phyloP scores from a whole-genome alignment of 1,140 invertebrate species.

The Medauroidea extradentata region DNA sequence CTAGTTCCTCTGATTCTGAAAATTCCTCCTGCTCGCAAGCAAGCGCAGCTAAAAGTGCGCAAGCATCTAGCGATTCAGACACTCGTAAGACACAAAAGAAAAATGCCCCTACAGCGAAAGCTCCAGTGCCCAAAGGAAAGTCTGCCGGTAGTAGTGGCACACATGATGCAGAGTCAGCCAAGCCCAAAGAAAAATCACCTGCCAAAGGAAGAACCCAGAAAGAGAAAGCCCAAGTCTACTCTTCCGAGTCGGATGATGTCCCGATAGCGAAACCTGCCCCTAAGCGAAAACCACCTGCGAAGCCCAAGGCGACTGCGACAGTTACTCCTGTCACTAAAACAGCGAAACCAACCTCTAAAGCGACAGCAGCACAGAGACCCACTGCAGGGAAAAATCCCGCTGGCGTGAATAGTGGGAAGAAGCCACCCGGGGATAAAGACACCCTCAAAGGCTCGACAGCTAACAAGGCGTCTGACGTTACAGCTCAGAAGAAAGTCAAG shows the following conservation, averaged over 20 bases:
- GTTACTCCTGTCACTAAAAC: conserved; percentile 38
- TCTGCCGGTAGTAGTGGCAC: not conserved
- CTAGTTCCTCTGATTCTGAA: conserved; percentile 34
- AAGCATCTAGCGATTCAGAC: conserved; percentile 27
- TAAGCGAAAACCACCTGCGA: conserved; percentile 47
- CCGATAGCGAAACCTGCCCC: conserved; percentile 23
- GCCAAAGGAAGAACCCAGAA: conserved; percentile 6
- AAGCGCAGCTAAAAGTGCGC: conserved; percentile 24
- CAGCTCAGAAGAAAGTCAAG: conserved; percentile 54
- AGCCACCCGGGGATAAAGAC: conserved; percentile 21
- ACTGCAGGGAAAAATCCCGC: conserved; percentile 2
- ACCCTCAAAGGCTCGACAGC: conserved; percentile 1
- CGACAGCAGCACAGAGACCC: conserved; percentile 10
- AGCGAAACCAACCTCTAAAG: conserved; percentile 19
- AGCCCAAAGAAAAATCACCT: conserved; percentile 9
- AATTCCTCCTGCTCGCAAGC: conserved; percentile 32
- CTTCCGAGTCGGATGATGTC: conserved; percentile 34
- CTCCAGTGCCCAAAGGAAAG: conserved; percentile 4
- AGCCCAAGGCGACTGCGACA: conserved; percentile 52
- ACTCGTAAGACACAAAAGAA: conserved; percentile 23
- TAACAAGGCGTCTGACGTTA: conserved; percentile 34
- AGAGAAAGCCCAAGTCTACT: conserved; percentile 25
- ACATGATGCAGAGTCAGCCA: conserved; percentile 28
- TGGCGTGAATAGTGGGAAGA: conserved; percentile 13
- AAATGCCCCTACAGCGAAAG: conserved; percentile 18